Base-by-base conservation (phyloP, 1,140 invertebrate species). In the Camponotus pennsylvanicus region DNA sequence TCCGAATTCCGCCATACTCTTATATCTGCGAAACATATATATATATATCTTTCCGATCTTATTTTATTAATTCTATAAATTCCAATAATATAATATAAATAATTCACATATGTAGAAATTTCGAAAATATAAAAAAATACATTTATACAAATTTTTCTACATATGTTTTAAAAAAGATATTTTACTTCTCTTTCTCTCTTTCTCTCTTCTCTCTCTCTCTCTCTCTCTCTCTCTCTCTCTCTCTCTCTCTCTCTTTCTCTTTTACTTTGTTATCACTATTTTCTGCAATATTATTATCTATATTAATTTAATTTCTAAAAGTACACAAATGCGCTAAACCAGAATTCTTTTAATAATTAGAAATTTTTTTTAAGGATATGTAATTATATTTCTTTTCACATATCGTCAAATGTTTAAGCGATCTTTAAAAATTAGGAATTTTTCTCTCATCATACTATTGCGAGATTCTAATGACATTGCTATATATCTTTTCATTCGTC, bases 1-100 rank as follows among this genome's bases (percentile, higher is more conserved):
- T 69, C 96, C 96, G 67, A 95, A 91, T 83, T 97, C 95, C 4
- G 95, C 96, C 52, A 97, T 93, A 73, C 95, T 96, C 92, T 97
- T 96, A 91, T 97, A 97, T 90, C 97, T 97, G 34, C 7, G 18
- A 32, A 27, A 57, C 27, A 2, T 27, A 32, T 7, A 34, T 0
- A 21, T 8, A 15, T 5, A 40, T 37, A 18, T 49, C 4, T 52
- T 3, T 13, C 6, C 18, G 37, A 71, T 73, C 2, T 63, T 9
- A 59, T 64, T 32, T 34, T n/a, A 18, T 78, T 66, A 42, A 13
- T 32, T 15, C 18, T 32, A 27, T 27, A 27, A 37, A 6, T 52
- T 52, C 5, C 13, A 3, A 13, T n/a, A 59, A 7, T 15, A n/a
- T 27, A 2, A 59, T 4, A 15, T 15, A 32, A 15, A 63, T n/a